Evolutionary conservation across 2,888 invertebrate genomes (phyloP).

Genomic region (Netelia virgata): DNA sequence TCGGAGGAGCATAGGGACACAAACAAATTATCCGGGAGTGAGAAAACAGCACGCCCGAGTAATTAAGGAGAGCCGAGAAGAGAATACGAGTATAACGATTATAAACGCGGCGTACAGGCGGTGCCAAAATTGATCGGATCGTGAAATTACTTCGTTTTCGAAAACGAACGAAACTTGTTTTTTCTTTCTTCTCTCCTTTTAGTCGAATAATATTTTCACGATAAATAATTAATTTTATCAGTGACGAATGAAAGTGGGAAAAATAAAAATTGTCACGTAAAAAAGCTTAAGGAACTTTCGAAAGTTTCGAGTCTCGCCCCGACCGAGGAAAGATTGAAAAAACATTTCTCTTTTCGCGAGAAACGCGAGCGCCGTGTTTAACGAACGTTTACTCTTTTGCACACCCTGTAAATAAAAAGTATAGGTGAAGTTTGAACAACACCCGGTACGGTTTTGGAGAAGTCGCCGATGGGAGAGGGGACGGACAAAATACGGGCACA

Average conservation of each 20-base stretch:
- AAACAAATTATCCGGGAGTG: constrained; percentile 69
- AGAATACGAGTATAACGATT: constrained; percentile 21
- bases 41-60: constrained; percentile 47
- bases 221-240: too few species aligned
- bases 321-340: neutral
- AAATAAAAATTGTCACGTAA: too few species aligned
- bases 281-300: too few species aligned
- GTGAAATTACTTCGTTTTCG: neutral
- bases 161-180: neutral
- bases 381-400: neutral
- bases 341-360: neutral
- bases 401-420: constrained; percentile 8
- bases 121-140: constrained; percentile 10
- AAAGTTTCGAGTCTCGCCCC: too few species aligned
- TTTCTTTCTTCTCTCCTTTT: neutral
- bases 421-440: constrained; percentile 23
- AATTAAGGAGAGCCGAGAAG: constrained; percentile 54
- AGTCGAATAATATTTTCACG: neutral
- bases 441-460: constrained; percentile 30
- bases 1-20: constrained; percentile 27
- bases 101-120: constrained; percentile 33
- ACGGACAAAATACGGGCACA: constrained; percentile 33
- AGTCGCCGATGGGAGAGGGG: constrained; percentile 36
- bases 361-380: neutral
- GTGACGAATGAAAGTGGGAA: too few species aligned